phyloP scores from a whole-genome alignment of 2,888 invertebrate species.

The Drosophila histrio region DNA sequence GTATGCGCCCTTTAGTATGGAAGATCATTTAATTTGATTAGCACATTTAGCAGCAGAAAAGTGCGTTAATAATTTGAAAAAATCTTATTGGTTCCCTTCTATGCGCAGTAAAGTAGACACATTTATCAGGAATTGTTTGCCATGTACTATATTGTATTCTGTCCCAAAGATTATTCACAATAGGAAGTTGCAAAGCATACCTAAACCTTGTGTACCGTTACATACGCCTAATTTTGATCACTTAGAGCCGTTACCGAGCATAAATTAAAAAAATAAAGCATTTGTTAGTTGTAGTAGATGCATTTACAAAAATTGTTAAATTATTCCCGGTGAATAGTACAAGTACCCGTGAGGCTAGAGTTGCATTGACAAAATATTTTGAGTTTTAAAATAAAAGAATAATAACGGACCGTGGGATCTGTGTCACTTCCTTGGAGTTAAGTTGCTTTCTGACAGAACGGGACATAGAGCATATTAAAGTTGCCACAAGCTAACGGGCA shows the following conservation, averaged over 20 bases:
- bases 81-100: background rate
- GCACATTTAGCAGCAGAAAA: background rate
- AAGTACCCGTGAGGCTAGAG: background rate
- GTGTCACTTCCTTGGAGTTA: constrained; percentile 16
- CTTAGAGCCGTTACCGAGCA: background rate
- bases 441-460: background rate
- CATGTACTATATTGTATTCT: background rate
- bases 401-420: constrained; percentile 11
- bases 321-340: background rate
- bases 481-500: constrained; percentile 1
- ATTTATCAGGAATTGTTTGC: background rate
- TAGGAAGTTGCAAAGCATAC: no score
- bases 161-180: background rate
- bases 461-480: background rate
- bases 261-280: background rate
- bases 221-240: background rate
- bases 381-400: constrained; percentile 5
- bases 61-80: background rate
- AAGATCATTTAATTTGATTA: background rate
- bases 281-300: constrained; percentile 1
- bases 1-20: background rate
- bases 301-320: constrained; percentile 6
- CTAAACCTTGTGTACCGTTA: constrained; percentile 4
- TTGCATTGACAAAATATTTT: background rate
- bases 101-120: background rate